Evolutionary conservation across 2,113 vertebrate genomes (phyloP), one percentile per base, ranked within the genome.

Genomic region (Catharus fuscescens): DNA sequence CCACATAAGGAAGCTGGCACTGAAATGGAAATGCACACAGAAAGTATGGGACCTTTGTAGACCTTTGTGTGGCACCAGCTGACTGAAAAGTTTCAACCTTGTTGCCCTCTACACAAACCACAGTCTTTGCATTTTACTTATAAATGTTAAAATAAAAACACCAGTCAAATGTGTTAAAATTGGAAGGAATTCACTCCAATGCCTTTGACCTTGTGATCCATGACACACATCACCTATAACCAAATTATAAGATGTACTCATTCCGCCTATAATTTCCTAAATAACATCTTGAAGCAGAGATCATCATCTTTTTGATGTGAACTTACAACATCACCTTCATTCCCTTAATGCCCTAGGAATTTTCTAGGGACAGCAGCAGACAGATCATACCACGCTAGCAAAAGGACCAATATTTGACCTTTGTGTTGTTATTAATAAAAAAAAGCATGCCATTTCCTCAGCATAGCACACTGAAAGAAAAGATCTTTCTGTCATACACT

Each of bases 121-220:
- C 31, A 71, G 20, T 3, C 29, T 90, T 64, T 60, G 26, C 28
- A 61, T 45, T 74, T 85, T 48, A 82, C 31, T 87, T 34, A 67
- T 34, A 56, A 65, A 72, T 70, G 23, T 72, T 60, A 92, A 92
- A 88, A 80, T n/a, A 69, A 40, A 93, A 96, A 94, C 42, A 88
- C 11, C 32, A 78, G 13, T 9, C 77, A 86, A 87, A 94, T 50
- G 23, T 53, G 42, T 47, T 79, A 67, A 66, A 89, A 7, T 32
- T 59, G 10, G 38, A 71, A 82, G 6, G 25, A 90, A 82, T 56
- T 29, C 26, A 44, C 13, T 47, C 32, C 24, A 50, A 21, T 52
- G 32, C 20, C 53, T 93, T 80, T 90, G 86, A 90, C 48, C 38
- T 90, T 90, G n/a, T 76, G 70, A 90, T 70, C 50, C 47, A 18